phyloP scores from a whole-genome alignment of 1,140 invertebrate genomes.

The Trichoplusia ni region DNA sequence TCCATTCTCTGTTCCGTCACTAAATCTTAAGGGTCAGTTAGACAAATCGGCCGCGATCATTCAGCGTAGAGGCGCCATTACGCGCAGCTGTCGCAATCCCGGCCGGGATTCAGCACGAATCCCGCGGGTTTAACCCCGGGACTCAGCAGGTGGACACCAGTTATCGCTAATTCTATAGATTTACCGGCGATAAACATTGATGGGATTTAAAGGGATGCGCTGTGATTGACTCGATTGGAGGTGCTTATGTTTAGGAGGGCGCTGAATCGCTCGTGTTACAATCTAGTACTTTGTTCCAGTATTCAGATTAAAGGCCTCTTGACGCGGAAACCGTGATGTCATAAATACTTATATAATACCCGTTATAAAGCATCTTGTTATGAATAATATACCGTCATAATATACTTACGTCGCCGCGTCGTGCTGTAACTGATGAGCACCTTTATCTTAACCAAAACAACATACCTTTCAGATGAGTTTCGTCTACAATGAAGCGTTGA shows the following conservation, averaged over 20 bases:
- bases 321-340: too few species aligned
- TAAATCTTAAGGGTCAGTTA: conserved; percentile 33
- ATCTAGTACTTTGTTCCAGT: too few species aligned
- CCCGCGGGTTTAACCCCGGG: conserved; percentile 17
- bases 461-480: too few species aligned
- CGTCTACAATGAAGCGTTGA: too few species aligned
- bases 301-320: too few species aligned
- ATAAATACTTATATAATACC: too few species aligned
- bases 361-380: too few species aligned
- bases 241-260: background rate
- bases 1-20: background rate
- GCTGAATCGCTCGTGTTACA: too few species aligned
- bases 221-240: background rate
- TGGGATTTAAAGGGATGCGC: conserved; percentile 2
- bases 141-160: conserved; percentile 28
- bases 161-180: conserved; percentile 29
- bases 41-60: conserved; percentile 55
- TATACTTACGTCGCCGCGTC: too few species aligned
- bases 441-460: too few species aligned
- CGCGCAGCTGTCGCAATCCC: conserved; percentile 47
- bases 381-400: too few species aligned
- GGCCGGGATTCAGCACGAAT: conserved; percentile 21
- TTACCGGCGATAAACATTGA: conserved; percentile 16
- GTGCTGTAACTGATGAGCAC: too few species aligned
- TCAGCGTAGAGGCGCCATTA: conserved; percentile 45